phyloP scores from a whole-genome alignment of 2,113 vertebrate genomes.

The Riparia riparia region DNA sequence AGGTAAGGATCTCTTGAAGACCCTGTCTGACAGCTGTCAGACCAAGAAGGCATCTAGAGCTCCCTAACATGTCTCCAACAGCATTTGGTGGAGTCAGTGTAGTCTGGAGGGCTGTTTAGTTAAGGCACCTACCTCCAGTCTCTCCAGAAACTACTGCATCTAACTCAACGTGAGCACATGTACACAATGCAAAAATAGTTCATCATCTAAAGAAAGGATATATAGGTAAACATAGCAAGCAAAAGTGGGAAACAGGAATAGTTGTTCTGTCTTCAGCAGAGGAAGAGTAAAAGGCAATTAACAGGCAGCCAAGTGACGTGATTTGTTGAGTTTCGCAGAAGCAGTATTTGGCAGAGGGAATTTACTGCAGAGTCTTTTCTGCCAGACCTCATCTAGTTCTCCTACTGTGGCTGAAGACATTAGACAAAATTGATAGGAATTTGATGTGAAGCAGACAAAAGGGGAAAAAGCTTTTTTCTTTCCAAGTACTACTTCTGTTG shows the following conservation, averaged over 20 bases:
- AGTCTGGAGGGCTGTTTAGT: not conserved
- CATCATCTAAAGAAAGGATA: not conserved
- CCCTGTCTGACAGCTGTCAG: not conserved
- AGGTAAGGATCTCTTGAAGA: not conserved
- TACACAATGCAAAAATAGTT: not conserved
- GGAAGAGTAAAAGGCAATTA: not conserved
- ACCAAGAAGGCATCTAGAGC: not conserved
- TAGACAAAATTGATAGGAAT: slow-evolving; percentile 26
- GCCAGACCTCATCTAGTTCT: not conserved
- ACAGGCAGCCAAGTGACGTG: not conserved
- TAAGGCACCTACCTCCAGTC: not conserved
- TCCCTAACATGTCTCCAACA: not conserved
- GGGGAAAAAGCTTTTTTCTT: not conserved
- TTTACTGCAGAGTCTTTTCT: not conserved
- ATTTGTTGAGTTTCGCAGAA: not conserved
- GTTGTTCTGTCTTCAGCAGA: not conserved
- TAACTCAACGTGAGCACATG: not conserved
- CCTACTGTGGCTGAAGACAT: not conserved
- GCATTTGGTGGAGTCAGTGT: not conserved
- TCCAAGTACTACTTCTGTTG: not conserved
- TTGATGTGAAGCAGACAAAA: slow-evolving; percentile 8
- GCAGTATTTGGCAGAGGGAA: not conserved
- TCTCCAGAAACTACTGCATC: not conserved
- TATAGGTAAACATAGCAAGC: not conserved
- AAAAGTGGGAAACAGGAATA: not conserved